Conservation (phyloP, 2,113 vertebrate genomes). For the Willisornis vidua region DNA sequence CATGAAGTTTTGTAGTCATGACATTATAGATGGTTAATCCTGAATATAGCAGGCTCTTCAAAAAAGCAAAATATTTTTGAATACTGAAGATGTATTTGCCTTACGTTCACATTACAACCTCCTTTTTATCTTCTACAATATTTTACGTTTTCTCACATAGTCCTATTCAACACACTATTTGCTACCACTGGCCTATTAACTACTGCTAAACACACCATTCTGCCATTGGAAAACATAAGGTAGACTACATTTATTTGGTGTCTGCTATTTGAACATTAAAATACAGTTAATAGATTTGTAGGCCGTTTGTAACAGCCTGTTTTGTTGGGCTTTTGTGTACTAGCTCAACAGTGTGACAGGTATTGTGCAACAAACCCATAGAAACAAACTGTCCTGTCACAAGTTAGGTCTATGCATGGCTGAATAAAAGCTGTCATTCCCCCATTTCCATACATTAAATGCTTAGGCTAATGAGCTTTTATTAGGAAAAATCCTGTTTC, state of each 20-base stretch:
- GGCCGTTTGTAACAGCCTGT: not conserved
- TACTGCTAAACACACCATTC: not conserved
- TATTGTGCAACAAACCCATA: not conserved
- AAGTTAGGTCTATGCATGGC: not conserved
- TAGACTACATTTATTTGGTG: not conserved
- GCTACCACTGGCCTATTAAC: not conserved
- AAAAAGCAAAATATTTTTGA: not conserved
- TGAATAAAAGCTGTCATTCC: conserved; percentile 2
- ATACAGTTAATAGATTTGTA: not conserved
- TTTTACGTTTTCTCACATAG: not conserved
- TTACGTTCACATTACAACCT: not conserved
- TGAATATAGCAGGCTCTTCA: not conserved
- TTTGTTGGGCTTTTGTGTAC: not conserved
- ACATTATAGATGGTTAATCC: not conserved
- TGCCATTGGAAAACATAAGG: not conserved
- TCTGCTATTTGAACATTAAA: not conserved
- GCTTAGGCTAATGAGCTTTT: not conserved
- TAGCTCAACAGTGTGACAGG: not conserved
- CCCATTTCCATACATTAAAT: not conserved
- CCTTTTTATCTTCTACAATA: not conserved
- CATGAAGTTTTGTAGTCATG: not conserved
- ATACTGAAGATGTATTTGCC: not conserved
- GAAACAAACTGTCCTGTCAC: conserved; percentile 12
- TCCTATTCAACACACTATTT: not conserved
- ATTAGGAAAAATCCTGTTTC: conserved; percentile 22